Evolutionary conservation across 2,888 invertebrate genomes (phyloP), one percentile per base, ranked within the genome.

Genomic region (Eudasyphora cyanicolor): DNA sequence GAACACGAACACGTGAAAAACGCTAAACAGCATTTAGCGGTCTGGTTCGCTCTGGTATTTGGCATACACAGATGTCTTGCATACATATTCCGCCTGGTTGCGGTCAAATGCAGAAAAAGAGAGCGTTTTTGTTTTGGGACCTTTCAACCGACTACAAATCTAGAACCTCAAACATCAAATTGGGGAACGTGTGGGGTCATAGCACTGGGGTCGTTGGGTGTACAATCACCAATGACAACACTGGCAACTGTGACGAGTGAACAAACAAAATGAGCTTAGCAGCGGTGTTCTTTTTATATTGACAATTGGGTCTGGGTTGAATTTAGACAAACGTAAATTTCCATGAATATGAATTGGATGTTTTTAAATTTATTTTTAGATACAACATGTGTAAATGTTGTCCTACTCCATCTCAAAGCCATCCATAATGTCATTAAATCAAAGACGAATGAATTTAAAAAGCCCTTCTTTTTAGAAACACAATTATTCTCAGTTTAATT

Each of bases 141-240:
- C 27, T 45, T 69, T 64, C n/a, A 21, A 35, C 45, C 45, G 54
- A 42, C 42, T 42, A n/a, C n/a, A 73, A 73, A 70, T 35, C 21
- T 6, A 57, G 38, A 71, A 74, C 17, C 35, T 10, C 19, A 57
- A 27, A 57, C 57, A 27, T 24, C 27, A 24, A 24, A 14, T 27
- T 12, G 8, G 51, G 19, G 14, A 12, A 14, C 57, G 4, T 27
- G 24, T 8, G 24, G n/a, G 12, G 45, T 45, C 45, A 45, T n/a
- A 45, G 5, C 45, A 45, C 12, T 38, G 12, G 38, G 38, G n/a
- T 12, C 45, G n/a, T 38, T 38, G 12, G 38, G 38, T 10, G 38
- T 38, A 12, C n/a, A 4, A 14, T n/a, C 14, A n/a, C n/a, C 45
- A 45, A n/a, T 45, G 45, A 45, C 38, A 38, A 10, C 38, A 45